Evolutionary conservation across 2,113 vertebrate species (phyloP).

Genomic region (Gallinago paraguaiae): DNA sequence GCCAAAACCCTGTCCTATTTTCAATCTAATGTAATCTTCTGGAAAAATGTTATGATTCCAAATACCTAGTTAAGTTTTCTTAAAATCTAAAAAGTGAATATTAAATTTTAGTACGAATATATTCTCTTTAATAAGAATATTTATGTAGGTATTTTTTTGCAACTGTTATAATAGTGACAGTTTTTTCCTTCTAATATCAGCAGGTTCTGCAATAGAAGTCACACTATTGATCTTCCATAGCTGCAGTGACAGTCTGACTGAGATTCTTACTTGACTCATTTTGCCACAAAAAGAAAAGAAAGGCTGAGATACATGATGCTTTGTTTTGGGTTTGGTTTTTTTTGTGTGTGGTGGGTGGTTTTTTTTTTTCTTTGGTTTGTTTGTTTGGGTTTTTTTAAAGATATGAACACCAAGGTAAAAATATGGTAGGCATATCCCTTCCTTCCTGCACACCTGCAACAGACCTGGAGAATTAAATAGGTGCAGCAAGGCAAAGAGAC

Average conservation of each 20-base stretch:
- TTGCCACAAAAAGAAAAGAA: background rate
- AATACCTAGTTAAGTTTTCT: background rate
- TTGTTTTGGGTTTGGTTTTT: no score
- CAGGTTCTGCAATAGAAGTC: background rate
- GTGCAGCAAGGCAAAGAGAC: background rate
- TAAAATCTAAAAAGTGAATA: background rate
- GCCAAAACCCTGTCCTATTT: background rate
- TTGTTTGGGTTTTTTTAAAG: background rate
- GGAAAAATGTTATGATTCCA: background rate
- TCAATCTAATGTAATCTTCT: background rate
- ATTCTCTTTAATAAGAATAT: background rate
- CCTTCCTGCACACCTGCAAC: background rate
- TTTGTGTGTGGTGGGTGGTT: no score
- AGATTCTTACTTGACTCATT: background rate
- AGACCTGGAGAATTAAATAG: background rate
- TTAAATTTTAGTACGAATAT: background rate
- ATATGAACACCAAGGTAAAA: background rate
- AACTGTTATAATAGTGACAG: fast-evolving
- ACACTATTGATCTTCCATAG: background rate
- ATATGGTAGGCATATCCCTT: background rate
- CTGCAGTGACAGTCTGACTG: background rate
- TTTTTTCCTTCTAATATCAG: background rate
- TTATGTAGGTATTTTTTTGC: background rate
- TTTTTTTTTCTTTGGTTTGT: no score
- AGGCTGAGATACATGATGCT: background rate